Evolutionary conservation across 2,888 invertebrate species (phyloP).

Genomic region (Hedya salicella): DNA sequence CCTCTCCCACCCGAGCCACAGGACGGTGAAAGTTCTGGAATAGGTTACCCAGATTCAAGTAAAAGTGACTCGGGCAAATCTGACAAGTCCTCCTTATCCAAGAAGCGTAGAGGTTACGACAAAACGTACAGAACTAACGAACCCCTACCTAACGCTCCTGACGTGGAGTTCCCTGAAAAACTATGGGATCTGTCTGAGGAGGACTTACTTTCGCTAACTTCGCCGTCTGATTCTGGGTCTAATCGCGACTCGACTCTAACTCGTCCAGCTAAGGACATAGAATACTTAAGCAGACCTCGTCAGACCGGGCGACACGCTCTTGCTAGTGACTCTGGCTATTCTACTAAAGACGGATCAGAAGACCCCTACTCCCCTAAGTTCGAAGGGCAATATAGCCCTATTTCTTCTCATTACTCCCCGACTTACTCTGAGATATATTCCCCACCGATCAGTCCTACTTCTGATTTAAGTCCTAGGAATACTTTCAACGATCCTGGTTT

Average conservation of each 20-base stretch:
- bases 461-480: slow-evolving; percentile 74
- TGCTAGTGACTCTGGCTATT: slow-evolving; percentile 79
- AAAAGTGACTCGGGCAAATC: slow-evolving; percentile 81
- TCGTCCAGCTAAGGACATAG: slow-evolving; percentile 86
- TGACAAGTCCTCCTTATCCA: slow-evolving; percentile 79
- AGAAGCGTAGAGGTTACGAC: slow-evolving; percentile 91
- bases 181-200: slow-evolving; percentile 90
- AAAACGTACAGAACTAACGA: slow-evolving; percentile 93
- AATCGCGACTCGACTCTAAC: slow-evolving; percentile 83
- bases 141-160: slow-evolving; percentile 90
- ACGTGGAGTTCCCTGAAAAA: slow-evolving; percentile 92
- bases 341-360: slow-evolving; percentile 76
- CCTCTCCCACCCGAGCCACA: slow-evolving; percentile 65
- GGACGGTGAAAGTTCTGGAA: slow-evolving; percentile 80
- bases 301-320: slow-evolving; percentile 85
- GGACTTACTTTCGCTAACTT: slow-evolving; percentile 82
- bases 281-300: slow-evolving; percentile 85
- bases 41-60: slow-evolving; percentile 82
- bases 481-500: slow-evolving; percentile 72
- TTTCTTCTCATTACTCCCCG: slow-evolving; percentile 77
- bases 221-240: slow-evolving; percentile 86
- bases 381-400: slow-evolving; percentile 74
- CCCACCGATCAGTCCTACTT: slow-evolving; percentile 77
- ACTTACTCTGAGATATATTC: slow-evolving; percentile 83
- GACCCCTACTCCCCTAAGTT: slow-evolving; percentile 75